These are phyloP conservation scores for Thunnus albacares DNA, from an alignment of 2,797 vertebrate species.

Conservation along the genomic window DNA sequence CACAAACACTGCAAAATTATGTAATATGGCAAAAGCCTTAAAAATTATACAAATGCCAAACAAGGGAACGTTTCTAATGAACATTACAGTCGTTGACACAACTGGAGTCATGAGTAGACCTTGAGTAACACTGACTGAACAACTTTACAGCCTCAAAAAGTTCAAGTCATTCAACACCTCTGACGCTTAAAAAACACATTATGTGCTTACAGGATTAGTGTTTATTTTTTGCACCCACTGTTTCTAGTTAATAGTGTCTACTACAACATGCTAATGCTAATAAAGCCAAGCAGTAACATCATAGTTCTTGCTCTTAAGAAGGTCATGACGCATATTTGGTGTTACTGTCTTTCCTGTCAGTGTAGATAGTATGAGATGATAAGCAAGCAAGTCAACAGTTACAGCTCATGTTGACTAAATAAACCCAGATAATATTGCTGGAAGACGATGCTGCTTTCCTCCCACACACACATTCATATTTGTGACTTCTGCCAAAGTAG, in stretches of 20 bases:
- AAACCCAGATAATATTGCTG: background rate
- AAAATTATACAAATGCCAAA: too few relatives aligned
- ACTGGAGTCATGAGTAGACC: too few relatives aligned
- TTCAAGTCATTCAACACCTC: too few relatives aligned
- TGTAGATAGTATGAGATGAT: background rate
- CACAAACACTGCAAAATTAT: too few relatives aligned
- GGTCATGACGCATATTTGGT: background rate
- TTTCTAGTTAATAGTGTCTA: background rate
- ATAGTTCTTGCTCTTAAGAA: background rate
- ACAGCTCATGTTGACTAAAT: conserved; percentile 14
- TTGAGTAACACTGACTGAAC: too few relatives aligned
- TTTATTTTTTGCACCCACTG: background rate
- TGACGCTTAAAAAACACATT: too few relatives aligned
- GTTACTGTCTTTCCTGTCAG: background rate
- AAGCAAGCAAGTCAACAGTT: background rate
- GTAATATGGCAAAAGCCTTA: too few relatives aligned
- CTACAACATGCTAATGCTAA: background rate
- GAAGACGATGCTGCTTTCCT: conserved; percentile 12
- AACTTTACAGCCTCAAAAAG: too few relatives aligned
- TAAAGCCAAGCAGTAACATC: background rate
- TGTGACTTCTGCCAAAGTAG: conserved; percentile 15
- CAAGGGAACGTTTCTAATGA: too few relatives aligned
- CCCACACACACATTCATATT: conserved; percentile 19
- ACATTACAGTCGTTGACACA: too few relatives aligned
- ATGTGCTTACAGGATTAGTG: too few relatives aligned